Conservation (phyloP, 2,888 invertebrate species). For the Polietes domitor region DNA sequence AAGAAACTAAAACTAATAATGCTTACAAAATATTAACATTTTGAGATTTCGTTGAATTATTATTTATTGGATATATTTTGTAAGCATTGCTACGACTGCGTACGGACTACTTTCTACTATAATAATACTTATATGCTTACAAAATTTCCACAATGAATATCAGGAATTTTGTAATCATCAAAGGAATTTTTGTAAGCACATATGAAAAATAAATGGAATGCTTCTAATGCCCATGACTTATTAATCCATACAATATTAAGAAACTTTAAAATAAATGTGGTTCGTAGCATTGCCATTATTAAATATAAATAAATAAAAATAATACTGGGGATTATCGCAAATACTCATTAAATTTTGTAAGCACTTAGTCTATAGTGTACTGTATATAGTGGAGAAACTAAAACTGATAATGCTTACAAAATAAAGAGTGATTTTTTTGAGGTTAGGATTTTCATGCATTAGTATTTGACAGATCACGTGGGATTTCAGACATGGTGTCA, state of each 20-base stretch:
- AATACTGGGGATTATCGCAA: too few relatives aligned
- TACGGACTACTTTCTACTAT: neutral
- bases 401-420: conserved; percentile 25
- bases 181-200: neutral
- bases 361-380: neutral
- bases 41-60: conserved; percentile 8
- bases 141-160: neutral
- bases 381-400: neutral
- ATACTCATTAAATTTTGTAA: conserved; percentile 21
- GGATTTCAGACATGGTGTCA: too few relatives aligned
- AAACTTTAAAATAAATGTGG: too few relatives aligned
- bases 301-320: too few relatives aligned
- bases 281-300: too few relatives aligned
- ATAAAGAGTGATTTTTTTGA: too few relatives aligned
- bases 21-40: neutral
- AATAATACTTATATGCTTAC: neutral
- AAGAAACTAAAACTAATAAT: neutral
- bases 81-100: neutral
- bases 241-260: too few relatives aligned
- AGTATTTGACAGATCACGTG: too few relatives aligned
- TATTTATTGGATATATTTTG: neutral
- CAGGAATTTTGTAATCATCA: neutral
- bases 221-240: too few relatives aligned
- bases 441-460: too few relatives aligned
- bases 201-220: too few relatives aligned